Percentiles rank a stretch among this genome's conserved stretches.
phyloP scores from a whole-genome alignment of 2,888 invertebrate species.

The Diachrysia chrysitis region DNA sequence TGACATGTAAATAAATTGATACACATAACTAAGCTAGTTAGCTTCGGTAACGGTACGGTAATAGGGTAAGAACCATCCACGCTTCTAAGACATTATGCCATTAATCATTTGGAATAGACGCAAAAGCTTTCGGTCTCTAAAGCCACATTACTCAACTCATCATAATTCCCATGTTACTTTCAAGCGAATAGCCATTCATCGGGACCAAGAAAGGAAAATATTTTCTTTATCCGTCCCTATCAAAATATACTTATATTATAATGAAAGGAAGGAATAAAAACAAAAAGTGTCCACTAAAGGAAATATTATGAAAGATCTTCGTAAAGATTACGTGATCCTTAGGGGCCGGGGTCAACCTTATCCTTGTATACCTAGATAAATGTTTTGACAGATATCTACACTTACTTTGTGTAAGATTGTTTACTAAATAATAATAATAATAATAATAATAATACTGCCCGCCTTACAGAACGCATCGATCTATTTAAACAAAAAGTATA shows the following conservation, averaged over 20 bases:
- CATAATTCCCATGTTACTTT: not conserved
- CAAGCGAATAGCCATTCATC: not conserved
- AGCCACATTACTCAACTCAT: not conserved
- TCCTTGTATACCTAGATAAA: not conserved
- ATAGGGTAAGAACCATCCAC: too few relatives aligned
- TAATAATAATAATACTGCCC: too few relatives aligned
- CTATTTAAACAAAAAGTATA: too few relatives aligned
- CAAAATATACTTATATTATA: conserved; percentile 17
- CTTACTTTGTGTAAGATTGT: not conserved
- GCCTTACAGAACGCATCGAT: too few relatives aligned
- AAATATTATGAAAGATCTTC: conserved; percentile 23
- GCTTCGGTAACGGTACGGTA: too few relatives aligned
- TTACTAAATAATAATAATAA: too few relatives aligned
- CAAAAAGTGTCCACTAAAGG: conserved; percentile 4
- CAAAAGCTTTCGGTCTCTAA: not conserved
- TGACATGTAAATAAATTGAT: too few relatives aligned
- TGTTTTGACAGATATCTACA: conserved; percentile 1
- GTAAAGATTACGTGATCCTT: conserved; percentile 22
- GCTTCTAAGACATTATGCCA: not conserved
- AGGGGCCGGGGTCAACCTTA: not conserved
- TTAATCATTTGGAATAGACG: conserved; percentile 1
- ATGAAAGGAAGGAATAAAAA: conserved; percentile 11
- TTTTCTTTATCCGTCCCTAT: not conserved
- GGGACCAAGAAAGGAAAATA: not conserved
- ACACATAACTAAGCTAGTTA: too few relatives aligned